Percentiles rank a stretch among this genome's conserved stretches.
Conservation (phyloP, 2,797 vertebrate genomes). For the Chiloscyllium punctatum region DNA sequence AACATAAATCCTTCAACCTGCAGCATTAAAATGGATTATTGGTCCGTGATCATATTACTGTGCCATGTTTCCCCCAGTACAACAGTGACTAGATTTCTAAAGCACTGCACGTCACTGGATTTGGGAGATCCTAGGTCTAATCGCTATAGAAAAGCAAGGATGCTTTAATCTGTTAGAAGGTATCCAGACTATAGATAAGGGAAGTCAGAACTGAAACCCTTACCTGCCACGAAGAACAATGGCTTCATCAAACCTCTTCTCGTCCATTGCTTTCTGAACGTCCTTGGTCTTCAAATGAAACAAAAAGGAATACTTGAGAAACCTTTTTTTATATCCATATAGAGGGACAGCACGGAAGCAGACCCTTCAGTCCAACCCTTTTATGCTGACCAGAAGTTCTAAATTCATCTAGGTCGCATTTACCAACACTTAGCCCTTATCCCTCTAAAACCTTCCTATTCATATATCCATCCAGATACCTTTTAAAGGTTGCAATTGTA, state of each 20-base stretch:
- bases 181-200: neutral
- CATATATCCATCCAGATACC: too few relatives aligned
- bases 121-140: neutral
- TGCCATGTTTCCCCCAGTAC: neutral
- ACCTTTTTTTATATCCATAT: neutral
- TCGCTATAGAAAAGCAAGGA: neutral
- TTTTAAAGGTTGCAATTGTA: too few relatives aligned
- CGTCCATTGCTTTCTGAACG: slow-evolving; percentile 91
- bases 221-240: slow-evolving; percentile 87
- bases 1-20: neutral
- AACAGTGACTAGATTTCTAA: neutral
- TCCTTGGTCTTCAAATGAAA: slow-evolving; percentile 72
- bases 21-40: neutral
- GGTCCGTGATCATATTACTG: neutral
- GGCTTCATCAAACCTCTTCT: slow-evolving; percentile 82
- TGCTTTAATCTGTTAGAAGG: neutral
- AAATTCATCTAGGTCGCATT: too few relatives aligned
- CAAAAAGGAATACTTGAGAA: neutral
- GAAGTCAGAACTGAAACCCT: slow-evolving; percentile 42
- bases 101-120: neutral
- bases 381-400: too few relatives aligned
- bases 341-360: too few relatives aligned
- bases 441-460: too few relatives aligned
- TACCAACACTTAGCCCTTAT: too few relatives aligned
- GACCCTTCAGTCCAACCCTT: too few relatives aligned